Evolutionary conservation across 2,888 invertebrate genomes (phyloP).

Genomic region (Ormia ochracea): DNA sequence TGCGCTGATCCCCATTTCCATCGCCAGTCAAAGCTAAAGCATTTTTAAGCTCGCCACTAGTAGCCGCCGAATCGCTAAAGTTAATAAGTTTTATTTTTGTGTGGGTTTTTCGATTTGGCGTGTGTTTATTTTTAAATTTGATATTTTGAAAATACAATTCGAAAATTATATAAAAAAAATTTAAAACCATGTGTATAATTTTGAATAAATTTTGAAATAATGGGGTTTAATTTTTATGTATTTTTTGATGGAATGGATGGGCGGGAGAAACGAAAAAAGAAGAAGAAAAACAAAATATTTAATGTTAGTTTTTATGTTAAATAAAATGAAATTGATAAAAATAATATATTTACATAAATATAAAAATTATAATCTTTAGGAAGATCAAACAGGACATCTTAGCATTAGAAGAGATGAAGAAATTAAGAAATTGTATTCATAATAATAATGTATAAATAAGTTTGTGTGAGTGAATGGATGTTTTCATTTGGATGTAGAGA

Average conservation of each 20-base stretch:
- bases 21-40: conserved; percentile 64
- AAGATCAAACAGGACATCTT: not conserved
- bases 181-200: conserved; percentile 52
- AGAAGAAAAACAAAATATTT: conserved; percentile 60
- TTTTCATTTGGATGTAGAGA: not conserved
- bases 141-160: conserved; percentile 19
- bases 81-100: conserved; percentile 62
- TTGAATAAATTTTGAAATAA: conserved; percentile 36
- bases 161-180: conserved; percentile 41
- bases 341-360: conserved; percentile 26
- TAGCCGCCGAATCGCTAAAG: conserved; percentile 67
- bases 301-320: conserved; percentile 60
- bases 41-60: conserved; percentile 66
- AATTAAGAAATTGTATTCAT: not conserved
- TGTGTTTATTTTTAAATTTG: conserved; percentile 24
- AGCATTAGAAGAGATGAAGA: not conserved
- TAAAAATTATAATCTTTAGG: conserved; percentile 10
- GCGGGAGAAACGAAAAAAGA: conserved; percentile 54
- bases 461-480: not conserved
- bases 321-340: conserved; percentile 57
- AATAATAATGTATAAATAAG: not conserved
- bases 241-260: conserved; percentile 4
- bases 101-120: conserved; percentile 19
- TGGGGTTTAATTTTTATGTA: conserved; percentile 14
- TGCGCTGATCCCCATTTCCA: conserved; percentile 56